Conservation (phyloP, 2,888 invertebrate genomes). For the Diarsia rubi region DNA sequence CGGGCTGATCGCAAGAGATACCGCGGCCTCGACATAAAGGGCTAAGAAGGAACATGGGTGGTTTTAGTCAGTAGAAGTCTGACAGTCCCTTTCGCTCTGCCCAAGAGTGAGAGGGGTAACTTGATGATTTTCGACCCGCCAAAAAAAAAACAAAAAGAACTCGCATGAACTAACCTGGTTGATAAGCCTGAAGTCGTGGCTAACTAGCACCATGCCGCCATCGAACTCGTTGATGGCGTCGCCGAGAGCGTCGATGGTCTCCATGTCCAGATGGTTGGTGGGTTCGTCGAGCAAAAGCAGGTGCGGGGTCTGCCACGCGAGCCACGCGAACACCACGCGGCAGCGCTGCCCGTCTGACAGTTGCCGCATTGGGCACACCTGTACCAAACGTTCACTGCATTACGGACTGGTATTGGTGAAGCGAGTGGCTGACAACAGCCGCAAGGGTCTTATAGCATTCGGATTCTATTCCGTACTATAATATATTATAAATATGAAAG, state of each 20-base stretch:
- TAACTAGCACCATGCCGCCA: constrained; percentile 99
- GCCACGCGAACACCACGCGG: constrained; percentile 99
- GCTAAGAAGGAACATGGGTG: too few species aligned
- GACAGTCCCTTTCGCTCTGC: too few species aligned
- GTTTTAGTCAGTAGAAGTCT: too few species aligned
- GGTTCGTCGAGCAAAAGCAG: constrained; percentile 95
- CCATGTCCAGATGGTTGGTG: constrained; percentile 99
- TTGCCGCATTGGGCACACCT: constrained; percentile 98
- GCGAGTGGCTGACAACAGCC: neutral
- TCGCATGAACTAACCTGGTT: constrained; percentile 94
- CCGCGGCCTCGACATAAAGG: too few species aligned
- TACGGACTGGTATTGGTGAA: neutral
- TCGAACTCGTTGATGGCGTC: constrained; percentile 99
- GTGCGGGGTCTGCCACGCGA: constrained; percentile 99
- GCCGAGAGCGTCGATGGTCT: constrained; percentile 99
- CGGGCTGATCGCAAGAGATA: too few species aligned
- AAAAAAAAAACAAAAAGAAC: too few species aligned
- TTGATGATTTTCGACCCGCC: too few species aligned
- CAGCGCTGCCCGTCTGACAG: constrained; percentile 99
- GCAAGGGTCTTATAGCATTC: neutral
- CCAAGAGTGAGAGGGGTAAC: too few species aligned
- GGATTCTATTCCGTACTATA: too few species aligned
- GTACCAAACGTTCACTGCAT: constrained; percentile 7
- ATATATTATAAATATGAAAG: too few species aligned
- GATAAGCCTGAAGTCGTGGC: constrained; percentile 99